Evolutionary conservation across 2,113 vertebrate genomes (phyloP).

Genomic region (Anarhynchus alexandrinus): DNA sequence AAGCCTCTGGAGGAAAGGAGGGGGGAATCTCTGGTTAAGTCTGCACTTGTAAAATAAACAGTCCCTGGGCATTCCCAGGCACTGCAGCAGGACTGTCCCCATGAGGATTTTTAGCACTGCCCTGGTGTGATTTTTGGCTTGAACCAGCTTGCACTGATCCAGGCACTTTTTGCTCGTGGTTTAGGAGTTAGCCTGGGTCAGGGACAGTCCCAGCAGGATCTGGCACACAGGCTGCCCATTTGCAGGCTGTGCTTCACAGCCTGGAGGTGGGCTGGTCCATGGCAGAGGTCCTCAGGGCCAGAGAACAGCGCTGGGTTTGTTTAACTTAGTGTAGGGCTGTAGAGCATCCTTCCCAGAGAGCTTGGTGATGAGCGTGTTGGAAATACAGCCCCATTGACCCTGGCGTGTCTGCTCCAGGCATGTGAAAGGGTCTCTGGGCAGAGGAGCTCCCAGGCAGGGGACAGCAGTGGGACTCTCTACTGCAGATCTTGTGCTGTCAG

Average conservation of each 20-base stretch:
- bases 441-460: background rate
- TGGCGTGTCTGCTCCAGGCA: background rate
- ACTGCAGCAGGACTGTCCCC: background rate
- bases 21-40: background rate
- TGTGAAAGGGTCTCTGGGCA: background rate
- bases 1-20: background rate
- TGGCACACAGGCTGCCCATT: background rate
- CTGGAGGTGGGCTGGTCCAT: background rate
- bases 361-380: background rate
- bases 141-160: background rate
- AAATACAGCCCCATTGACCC: background rate
- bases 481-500: background rate
- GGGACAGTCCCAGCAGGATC: background rate
- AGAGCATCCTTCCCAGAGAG: background rate
- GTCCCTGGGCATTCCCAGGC: background rate
- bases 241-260: background rate
- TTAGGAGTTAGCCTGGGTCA: background rate
- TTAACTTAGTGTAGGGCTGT: background rate
- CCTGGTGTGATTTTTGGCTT: background rate
- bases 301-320: background rate
- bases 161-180: background rate
- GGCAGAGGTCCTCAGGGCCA: background rate
- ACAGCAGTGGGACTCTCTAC: background rate
- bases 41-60: slow-evolving; percentile 1
- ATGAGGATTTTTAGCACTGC: background rate